A percentile compares a stretch with the other conserved stretches of the same genome.
phyloP scores from a whole-genome alignment of 2,797 vertebrate genomes.

The Dryobates pubescens region DNA sequence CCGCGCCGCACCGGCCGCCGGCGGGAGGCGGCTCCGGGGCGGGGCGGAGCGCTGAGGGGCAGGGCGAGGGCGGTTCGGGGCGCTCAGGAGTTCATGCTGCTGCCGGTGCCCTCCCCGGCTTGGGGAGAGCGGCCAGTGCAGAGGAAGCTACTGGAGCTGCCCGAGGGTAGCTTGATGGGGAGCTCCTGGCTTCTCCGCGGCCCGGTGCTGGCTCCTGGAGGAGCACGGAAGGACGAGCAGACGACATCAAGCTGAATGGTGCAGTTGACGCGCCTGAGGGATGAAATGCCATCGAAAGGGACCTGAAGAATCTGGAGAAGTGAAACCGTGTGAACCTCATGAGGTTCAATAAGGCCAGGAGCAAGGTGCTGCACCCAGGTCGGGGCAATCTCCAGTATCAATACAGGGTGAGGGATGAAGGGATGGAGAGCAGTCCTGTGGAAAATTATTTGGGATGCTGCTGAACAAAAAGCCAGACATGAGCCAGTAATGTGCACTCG shows the following conservation, averaged over 20 bases:
- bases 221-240: background rate
- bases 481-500: background rate
- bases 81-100: too few relatives aligned
- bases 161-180: rapidly evolving
- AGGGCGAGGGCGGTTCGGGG: background rate
- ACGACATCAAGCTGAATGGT: background rate
- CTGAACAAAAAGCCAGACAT: background rate
- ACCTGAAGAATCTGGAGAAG: background rate
- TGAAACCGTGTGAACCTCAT: background rate
- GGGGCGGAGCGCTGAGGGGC: too few relatives aligned
- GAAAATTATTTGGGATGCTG: too few relatives aligned
- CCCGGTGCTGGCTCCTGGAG: rapidly evolving
- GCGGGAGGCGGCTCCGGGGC: background rate
- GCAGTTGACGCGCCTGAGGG: background rate
- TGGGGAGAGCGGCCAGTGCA: rapidly evolving
- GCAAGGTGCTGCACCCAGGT: background rate
- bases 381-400: too few relatives aligned
- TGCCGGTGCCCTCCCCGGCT: too few relatives aligned
- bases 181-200: rapidly evolving
- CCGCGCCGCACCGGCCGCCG: background rate
- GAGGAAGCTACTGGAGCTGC: rapidly evolving
- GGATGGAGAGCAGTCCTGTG: background rate
- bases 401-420: too few relatives aligned
- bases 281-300: background rate
- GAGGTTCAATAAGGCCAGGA: background rate